Percentiles rank a stretch among this genome's conserved stretches.
phyloP scores from a whole-genome alignment of 2,888 invertebrate species.

The Sinhomidia bicolor region DNA sequence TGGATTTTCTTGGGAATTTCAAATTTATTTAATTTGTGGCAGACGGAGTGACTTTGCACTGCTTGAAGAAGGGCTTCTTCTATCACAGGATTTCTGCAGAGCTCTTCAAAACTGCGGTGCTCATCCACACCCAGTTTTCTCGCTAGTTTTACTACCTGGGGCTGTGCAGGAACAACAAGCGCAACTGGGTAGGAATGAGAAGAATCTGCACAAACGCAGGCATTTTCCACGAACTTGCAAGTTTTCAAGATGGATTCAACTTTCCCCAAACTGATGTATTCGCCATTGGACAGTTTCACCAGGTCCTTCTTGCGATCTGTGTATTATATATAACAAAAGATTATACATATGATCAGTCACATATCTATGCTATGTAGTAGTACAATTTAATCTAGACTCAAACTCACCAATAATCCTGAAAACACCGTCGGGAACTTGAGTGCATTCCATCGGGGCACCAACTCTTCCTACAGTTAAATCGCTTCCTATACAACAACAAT shows the following conservation, averaged over 20 bases:
- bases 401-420: slow-evolving; percentile 96
- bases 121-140: slow-evolving; percentile 85
- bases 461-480: slow-evolving; percentile 92
- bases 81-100: slow-evolving; percentile 88
- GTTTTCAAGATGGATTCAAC: slow-evolving; percentile 98
- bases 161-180: slow-evolving; percentile 89
- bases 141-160: slow-evolving; percentile 87
- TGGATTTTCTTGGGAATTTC: slow-evolving; percentile 83
- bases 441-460: slow-evolving; percentile 83
- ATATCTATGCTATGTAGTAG: too few species aligned
- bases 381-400: too few species aligned
- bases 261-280: slow-evolving; percentile 98
- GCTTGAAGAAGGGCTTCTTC: slow-evolving; percentile 92
- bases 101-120: slow-evolving; percentile 85
- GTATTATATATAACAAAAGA: neutral
- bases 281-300: slow-evolving; percentile 98
- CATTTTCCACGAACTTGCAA: slow-evolving; percentile 96
- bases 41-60: slow-evolving; percentile 89
- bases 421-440: slow-evolving; percentile 92
- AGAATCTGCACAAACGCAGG: slow-evolving; percentile 97
- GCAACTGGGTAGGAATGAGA: slow-evolving; percentile 93
- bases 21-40: slow-evolving; percentile 75
- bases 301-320: slow-evolving; percentile 99
- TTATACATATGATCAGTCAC: neutral
- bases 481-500: slow-evolving; percentile 81